Evolutionary conservation across 2,113 vertebrate species (phyloP), one percentile per base, ranked within the genome.

Genomic region (Salvelinus fontinalis): DNA sequence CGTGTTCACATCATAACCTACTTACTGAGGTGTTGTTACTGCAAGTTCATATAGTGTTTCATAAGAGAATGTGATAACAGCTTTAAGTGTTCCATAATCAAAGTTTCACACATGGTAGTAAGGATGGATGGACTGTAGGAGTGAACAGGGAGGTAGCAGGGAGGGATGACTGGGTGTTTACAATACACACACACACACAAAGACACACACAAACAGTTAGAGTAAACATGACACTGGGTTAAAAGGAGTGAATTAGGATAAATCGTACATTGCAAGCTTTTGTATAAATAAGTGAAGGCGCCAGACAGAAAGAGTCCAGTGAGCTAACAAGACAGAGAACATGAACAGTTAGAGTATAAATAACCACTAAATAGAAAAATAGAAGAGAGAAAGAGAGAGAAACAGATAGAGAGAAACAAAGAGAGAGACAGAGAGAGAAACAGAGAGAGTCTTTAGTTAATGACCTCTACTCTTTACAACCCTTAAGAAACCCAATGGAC

Each of bases 401-500:
- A 9, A 44, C 9, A 44, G 39, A 44, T 2, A 44, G 39, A 12
- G 2, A 44, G 8, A 44, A 9, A 44, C 1, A 44, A 9, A 44
- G 0, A 44, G 8, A 44, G 39, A 11, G 39, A 44, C 2, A 44
- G 8, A 11, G 39, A 39, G 8, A 39, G 39, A n/a, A 16, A 31
- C 54, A 51, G 48, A 60, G 71, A 20, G 65, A 48, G 54, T 75
- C 48, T 48, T 13, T 54, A 67, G 67, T 80, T 71, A 74, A 82
- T 70, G 71, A 79, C 57, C 49, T 22, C 22, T 22, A 34, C 59
- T 48, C 72, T 81, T 79, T 86, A 86, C 27, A 60, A 73, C 81
- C 67, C 51, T 64, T 81, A 49, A 18, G 74, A 86, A 81, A 77
- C 74, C 51, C 71, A 72, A 74, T 67, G 60, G 26, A 51, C 70